These are phyloP conservation scores for Leptopilina drosophilae DNA, from an alignment of 2,888 invertebrate genomes.

Conservation along the genomic window DNA sequence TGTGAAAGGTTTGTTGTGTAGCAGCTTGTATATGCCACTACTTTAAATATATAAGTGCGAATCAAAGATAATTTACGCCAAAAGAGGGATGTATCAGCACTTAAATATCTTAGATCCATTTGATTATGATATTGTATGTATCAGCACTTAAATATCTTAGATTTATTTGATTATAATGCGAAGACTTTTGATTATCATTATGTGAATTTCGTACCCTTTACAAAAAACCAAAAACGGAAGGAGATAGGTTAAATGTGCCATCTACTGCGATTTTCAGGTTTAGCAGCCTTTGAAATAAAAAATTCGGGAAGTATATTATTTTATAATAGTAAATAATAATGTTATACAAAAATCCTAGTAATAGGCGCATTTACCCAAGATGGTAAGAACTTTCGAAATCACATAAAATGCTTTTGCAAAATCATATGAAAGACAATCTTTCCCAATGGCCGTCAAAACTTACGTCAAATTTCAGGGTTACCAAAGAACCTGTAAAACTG, in stretches of 20 bases:
- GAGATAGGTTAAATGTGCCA: neutral
- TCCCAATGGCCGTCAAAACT: too few species aligned
- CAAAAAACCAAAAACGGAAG: conserved; percentile 14
- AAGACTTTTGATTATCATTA: conserved; percentile 2
- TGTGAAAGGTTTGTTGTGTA: conserved; percentile 47
- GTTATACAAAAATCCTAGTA: too few species aligned
- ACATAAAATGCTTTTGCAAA: neutral
- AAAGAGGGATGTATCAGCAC: conserved; percentile 49
- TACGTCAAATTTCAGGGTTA: too few species aligned
- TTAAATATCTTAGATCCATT: conserved; percentile 50
- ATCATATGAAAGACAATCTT: too few species aligned
- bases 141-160: conserved; percentile 50
- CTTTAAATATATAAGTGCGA: conserved; percentile 49
- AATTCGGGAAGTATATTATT: too few species aligned
- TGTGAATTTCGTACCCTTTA: neutral
- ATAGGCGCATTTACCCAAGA: too few species aligned
- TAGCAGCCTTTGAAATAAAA: too few species aligned
- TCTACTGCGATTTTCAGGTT: too few species aligned
- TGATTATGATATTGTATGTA: conserved; percentile 53
- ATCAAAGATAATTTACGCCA: conserved; percentile 55
- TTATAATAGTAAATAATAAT: too few species aligned
- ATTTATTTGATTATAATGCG: conserved; percentile 51
- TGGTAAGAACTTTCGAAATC: conserved; percentile 8
- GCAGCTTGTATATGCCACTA: conserved; percentile 35
- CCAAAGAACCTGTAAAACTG: too few species aligned